Base-by-base conservation (phyloP, 2,888 invertebrate genomes). In the Prostheceraeus crozeri region DNA sequence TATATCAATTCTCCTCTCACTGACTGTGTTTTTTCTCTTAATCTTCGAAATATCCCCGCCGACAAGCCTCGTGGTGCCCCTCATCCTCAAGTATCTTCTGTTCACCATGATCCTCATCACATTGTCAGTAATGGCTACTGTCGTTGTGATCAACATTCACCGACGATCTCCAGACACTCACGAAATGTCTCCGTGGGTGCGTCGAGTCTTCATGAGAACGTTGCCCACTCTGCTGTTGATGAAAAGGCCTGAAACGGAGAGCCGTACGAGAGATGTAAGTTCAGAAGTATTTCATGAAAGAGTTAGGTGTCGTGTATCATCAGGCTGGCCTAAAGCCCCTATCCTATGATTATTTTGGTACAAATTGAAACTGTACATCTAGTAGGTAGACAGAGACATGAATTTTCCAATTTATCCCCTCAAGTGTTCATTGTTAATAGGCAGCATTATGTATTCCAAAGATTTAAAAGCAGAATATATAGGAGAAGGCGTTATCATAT, bases 41-140 rank as follows among this genome's bases (percentile, higher is more conserved):
- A 81, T 94, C 78, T 91, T 90, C 65, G 83, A 74, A 48, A 91
- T 93, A 78, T 91, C 93, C 77, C 93, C 93, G 64, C 93, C 93
- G 65, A 94, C 93, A 14, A 90, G 90, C 60, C 80, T 93, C 72
- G 91, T 68, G 8, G 71, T 71, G 19, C 75, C 75, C 1, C 62
- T 76, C 40, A 71, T 75, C 30, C 68, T 70, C 14, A 62, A 93
- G 80, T 93, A 93, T 78, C 84, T 93, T 69, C 89, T 93, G 77
- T 93, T 93, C 77, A 91, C 93, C 67, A 91, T 93, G 91, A 90
- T 93, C 72, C 83, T 93, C 70, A 91, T 93, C 64, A 93, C 91
- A 59, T 87, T 91, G 78, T 75, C 76, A 19, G 91, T 93, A 81
- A 89, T 90, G 76, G 89, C 91, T 69, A 91, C 91, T 48, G 91